Evolutionary conservation across 2,888 invertebrate genomes (phyloP), one percentile per base, ranked within the genome.

Genomic region (Phrixothrix hirtus): DNA sequence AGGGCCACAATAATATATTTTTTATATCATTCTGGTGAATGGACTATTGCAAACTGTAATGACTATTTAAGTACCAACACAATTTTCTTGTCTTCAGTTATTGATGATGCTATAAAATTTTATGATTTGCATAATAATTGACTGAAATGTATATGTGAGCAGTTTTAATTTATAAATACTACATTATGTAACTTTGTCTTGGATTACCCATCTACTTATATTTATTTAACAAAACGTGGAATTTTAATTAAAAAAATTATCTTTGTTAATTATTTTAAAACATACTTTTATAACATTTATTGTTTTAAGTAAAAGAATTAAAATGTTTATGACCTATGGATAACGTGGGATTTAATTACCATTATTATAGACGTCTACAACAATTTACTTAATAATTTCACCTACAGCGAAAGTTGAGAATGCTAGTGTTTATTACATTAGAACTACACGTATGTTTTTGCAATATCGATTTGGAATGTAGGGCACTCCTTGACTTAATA

Each of bases 1-100:
- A 41, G 48, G 68, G 63, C 68, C 68, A 51, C 56, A 57, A 53
- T 59, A 53, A 59, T 55, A 55, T 51, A 31, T 58, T 55, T 50
- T 54, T 13, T 44, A 39, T 26, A n/a, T 36, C n/a, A n/a, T 36
- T 38, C 30, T 42, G 21, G 35, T 32, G n/a, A 38, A 38, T 47
- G 47, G 15, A 44, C 27, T 44, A 44, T 11, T 35, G 44, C 27
- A 47, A 46, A 38, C 29, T 38, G 16, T 46, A 38, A 38, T 31
- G 30, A 32, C 37, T 16, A 21, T 29, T 30, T 25, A 11, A 21
- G 21, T n/a, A n/a, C n/a, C n/a, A n/a, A n/a, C n/a, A n/a, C n/a
- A n/a, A n/a, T n/a, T n/a, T n/a, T n/a, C n/a, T n/a, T n/a, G n/a
- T n/a, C n/a, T n/a, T n/a, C n/a, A n/a, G n/a, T n/a, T n/a, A n/a